These are phyloP conservation scores for Peromyscus californicus DNA, from an alignment of 2,113 vertebrate species.

Conservation along the genomic window DNA sequence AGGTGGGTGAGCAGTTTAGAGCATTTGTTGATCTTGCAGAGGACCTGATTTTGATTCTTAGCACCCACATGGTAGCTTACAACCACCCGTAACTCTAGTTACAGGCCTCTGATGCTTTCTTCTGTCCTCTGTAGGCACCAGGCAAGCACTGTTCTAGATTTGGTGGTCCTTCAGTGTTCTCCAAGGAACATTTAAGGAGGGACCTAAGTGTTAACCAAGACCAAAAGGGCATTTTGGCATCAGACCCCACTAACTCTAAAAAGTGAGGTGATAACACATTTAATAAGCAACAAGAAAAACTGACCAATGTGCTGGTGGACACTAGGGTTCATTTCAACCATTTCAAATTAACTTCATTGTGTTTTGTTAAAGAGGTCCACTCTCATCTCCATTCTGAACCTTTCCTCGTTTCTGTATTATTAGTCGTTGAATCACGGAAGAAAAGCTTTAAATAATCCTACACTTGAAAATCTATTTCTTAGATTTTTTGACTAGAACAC, in stretches of 20 bases:
- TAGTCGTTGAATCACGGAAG: conserved; percentile 28
- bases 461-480: conserved; percentile 35
- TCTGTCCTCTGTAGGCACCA: neutral
- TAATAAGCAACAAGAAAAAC: neutral
- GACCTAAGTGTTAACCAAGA: neutral
- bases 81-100: neutral
- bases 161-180: neutral
- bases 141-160: neutral
- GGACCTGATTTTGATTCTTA: neutral
- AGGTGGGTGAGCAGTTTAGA: neutral
- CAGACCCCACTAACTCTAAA: neutral
- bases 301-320: neutral
- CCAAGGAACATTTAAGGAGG: neutral
- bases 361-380: conserved; percentile 22
- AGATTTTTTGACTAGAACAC: conserved; percentile 22
- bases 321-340: neutral
- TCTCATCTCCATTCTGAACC: conserved; percentile 27
- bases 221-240: neutral
- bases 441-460: conserved; percentile 37
- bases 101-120: neutral
- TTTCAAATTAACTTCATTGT: conserved; percentile 52
- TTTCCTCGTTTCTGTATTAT: neutral
- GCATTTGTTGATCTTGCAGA: neutral
- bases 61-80: neutral
- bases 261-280: neutral